Conservation (phyloP, 2,888 invertebrate genomes). For the Eudemis profundana region DNA sequence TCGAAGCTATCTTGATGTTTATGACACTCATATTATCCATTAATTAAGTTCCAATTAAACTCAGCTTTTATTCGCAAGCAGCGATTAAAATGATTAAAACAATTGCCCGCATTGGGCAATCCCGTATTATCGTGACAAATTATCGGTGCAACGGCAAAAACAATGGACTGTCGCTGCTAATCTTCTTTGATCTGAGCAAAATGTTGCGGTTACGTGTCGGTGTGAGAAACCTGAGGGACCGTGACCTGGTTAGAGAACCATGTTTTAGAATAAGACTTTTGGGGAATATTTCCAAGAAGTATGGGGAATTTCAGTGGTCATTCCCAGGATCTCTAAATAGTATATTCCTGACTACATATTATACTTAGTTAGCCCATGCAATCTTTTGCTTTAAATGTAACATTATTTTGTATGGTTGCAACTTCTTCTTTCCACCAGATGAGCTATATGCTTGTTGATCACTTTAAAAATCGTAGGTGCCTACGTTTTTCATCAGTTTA, state of each 20-base stretch:
- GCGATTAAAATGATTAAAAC: constrained; percentile 29
- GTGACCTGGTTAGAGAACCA: constrained; percentile 17
- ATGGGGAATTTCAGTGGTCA: too few species aligned
- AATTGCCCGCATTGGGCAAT: constrained; percentile 43
- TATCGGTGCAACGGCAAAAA: constrained; percentile 39
- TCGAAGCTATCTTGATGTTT: constrained; percentile 35
- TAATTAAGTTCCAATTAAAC: constrained; percentile 44
- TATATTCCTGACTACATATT: too few species aligned
- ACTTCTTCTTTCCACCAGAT: too few species aligned
- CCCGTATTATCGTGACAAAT: constrained; percentile 43
- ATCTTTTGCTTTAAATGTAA: too few species aligned
- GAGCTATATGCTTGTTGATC: too few species aligned
- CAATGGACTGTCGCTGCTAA: constrained; percentile 44
- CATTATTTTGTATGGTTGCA: too few species aligned
- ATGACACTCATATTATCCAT: constrained; percentile 21
- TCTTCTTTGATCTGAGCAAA: constrained; percentile 42
- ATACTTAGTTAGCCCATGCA: too few species aligned
- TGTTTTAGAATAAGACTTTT: constrained; percentile 1
- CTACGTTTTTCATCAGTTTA: too few species aligned
- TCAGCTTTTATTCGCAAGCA: constrained; percentile 27
- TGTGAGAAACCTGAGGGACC: constrained; percentile 40
- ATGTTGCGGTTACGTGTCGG: constrained; percentile 46
- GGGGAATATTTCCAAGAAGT: neutral
- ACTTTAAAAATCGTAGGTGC: too few species aligned
- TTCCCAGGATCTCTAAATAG: too few species aligned